Base-by-base conservation (phyloP, 1,140 invertebrate species). In the Drosophila littoralis region DNA sequence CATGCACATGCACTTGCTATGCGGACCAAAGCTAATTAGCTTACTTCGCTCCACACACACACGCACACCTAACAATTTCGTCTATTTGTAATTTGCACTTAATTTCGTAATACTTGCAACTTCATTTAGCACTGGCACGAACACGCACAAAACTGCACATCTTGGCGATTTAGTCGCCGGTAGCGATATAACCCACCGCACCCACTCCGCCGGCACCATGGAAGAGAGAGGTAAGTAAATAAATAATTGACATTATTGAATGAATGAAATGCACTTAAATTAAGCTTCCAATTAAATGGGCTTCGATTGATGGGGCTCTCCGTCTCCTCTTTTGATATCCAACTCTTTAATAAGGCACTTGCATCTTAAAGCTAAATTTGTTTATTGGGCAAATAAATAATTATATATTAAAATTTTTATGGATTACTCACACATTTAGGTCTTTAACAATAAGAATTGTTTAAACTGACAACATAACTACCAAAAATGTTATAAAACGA, bases 111-210 rank as follows among this genome's bases (percentile, higher is more conserved):
- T 46, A 36, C 54, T 60, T 73, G 65, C 69, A 88, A 71, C 36
- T 36, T 59, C 72, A 67, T 77, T 64, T 75, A 90, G 82, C 86
- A 83, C 78, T 75, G 83, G 90, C 90, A 91, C 90, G 70, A 91
- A 85, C 72, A 61, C 67, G 78, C 90, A 91, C 90, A 88, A 91
- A 85, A 71, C 59, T 61, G 71, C 80, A 84, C 81, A 75, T 75
- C 77, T 78, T 13, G 84, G 75, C 72, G 90, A 91, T 75, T 74
- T 88, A 75, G 69, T 88, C 65, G 81, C 90, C 81, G 90, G 86
- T 81, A 90, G 90, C 71, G 81, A 90, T 64, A 91, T 91, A 50
- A 81, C 82, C 85, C 90, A 91, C 90, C 90, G 86, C 82, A 91
- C 83, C 58, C 84, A 91, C 50, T 71, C 86, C 6, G 82, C 74